phyloP scores from a whole-genome alignment of 1,140 invertebrate genomes.

The Pinna nobilis region DNA sequence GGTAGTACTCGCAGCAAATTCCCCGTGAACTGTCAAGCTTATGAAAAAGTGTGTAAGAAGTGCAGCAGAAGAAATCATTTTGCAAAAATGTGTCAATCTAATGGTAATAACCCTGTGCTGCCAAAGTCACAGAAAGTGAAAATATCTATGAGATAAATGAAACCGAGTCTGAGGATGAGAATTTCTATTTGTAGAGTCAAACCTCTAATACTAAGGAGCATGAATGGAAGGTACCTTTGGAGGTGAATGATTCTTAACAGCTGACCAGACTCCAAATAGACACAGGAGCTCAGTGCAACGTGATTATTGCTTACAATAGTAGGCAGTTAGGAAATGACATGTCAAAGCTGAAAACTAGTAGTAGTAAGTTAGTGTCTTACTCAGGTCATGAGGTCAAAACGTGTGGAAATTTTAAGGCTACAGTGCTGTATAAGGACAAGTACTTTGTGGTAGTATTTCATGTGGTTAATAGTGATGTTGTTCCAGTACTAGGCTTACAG shows the following conservation, averaged over 20 bases:
- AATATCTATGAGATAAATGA: no score
- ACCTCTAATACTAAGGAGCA: no score
- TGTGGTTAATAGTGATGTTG: constrained; percentile 6
- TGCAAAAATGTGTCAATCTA: constrained; percentile 4
- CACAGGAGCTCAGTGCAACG: constrained; percentile 21
- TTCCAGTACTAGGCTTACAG: constrained; percentile 4
- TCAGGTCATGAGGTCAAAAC: constrained; percentile 22
- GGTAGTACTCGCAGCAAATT: no score
- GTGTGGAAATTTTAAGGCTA: constrained; percentile 9
- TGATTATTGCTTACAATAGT: background rate
- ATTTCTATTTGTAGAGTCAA: no score
- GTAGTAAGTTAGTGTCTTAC: constrained; percentile 16
- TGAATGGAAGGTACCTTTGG: background rate
- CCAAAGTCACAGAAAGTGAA: no score
- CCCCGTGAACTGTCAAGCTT: constrained; percentile 1
- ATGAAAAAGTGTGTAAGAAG: background rate
- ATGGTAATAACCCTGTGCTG: no score
- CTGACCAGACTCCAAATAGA: constrained; percentile 4
- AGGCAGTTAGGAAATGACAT: no score
- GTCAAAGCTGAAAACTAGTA: background rate
- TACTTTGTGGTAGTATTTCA: constrained; percentile 15
- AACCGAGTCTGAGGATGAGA: no score
- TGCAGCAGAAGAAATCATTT: background rate
- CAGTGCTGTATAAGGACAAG: constrained; percentile 5
- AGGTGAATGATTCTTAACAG: constrained; percentile 13